Conservation (phyloP, 2,888 invertebrate species). For the Anaspis maculata region DNA sequence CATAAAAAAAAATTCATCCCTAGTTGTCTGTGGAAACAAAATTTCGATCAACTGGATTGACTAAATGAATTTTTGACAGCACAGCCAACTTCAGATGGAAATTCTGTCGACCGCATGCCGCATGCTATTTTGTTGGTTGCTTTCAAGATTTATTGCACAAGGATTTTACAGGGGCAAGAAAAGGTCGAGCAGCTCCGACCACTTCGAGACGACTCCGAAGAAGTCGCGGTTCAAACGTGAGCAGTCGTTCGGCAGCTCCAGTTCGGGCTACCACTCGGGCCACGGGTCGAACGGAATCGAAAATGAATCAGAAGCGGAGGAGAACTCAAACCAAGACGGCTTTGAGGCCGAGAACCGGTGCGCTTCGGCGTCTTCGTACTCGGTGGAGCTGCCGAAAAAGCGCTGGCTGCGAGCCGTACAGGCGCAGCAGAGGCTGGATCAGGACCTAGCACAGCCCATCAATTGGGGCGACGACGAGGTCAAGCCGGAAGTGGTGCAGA, state of each 20-base stretch:
- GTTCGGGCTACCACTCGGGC: conserved; percentile 21
- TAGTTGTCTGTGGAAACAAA: too few relatives aligned
- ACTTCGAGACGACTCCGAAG: conserved; percentile 26
- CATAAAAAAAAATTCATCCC: too few relatives aligned
- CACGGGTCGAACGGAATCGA: too few relatives aligned
- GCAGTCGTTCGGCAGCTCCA: too few relatives aligned
- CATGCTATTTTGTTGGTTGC: too few relatives aligned
- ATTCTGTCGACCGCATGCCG: too few relatives aligned
- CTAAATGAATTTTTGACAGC: too few relatives aligned
- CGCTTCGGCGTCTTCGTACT: neutral
- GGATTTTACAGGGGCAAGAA: conserved; percentile 18
- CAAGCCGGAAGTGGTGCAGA: conserved; percentile 10
- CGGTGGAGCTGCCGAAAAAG: conserved; percentile 44
- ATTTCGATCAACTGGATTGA: too few relatives aligned
- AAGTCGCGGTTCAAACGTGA: conserved; percentile 24
- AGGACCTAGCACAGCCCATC: conserved; percentile 46
- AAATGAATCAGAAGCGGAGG: conserved; percentile 27
- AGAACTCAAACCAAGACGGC: conserved; percentile 23
- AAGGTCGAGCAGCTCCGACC: conserved; percentile 11
- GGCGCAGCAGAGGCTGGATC: conserved; percentile 36
- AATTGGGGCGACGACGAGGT: conserved; percentile 39
- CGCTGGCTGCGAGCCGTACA: conserved; percentile 51
- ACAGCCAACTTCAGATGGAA: too few relatives aligned
- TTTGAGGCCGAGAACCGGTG: conserved; percentile 8
- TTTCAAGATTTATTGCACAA: neutral